These are phyloP conservation scores for Meriones unguiculatus DNA, from an alignment of 2,113 vertebrate species.

Conservation along the genomic window DNA sequence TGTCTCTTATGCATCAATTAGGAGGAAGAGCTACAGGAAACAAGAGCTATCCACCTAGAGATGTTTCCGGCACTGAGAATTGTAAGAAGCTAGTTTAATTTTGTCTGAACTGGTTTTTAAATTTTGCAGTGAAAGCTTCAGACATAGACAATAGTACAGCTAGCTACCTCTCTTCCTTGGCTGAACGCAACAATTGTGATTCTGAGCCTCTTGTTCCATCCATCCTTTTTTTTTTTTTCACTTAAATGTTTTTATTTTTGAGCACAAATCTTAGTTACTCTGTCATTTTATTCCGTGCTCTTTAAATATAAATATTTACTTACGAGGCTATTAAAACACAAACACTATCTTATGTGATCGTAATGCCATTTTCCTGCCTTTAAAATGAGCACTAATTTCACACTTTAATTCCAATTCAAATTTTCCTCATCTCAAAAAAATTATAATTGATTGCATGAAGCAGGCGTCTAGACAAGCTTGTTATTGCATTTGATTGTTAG, in stretches of 20 bases:
- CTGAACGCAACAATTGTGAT: background rate
- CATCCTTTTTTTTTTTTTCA: background rate
- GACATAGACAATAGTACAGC: background rate
- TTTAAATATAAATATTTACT: slow-evolving; percentile 3
- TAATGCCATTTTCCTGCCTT: background rate
- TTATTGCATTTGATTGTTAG: background rate
- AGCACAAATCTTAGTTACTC: background rate
- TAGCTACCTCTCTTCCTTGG: background rate
- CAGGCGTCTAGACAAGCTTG: background rate
- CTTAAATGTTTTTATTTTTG: background rate
- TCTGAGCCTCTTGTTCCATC: background rate
- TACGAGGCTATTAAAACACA: background rate
- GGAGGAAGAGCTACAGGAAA: background rate
- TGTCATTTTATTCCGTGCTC: background rate
- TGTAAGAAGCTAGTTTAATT: background rate
- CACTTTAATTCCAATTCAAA: slow-evolving; percentile 40
- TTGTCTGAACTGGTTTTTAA: background rate
- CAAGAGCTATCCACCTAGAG: background rate
- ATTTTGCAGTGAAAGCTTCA: background rate
- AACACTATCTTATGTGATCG: background rate
- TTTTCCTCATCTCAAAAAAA: slow-evolving; percentile 18
- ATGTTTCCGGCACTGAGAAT: background rate
- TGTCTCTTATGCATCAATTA: background rate
- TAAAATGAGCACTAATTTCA: slow-evolving; percentile 23
- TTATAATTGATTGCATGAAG: background rate